Base-by-base conservation (phyloP, 2,113 vertebrate species). In the Melanostigma gelatinosum region DNA sequence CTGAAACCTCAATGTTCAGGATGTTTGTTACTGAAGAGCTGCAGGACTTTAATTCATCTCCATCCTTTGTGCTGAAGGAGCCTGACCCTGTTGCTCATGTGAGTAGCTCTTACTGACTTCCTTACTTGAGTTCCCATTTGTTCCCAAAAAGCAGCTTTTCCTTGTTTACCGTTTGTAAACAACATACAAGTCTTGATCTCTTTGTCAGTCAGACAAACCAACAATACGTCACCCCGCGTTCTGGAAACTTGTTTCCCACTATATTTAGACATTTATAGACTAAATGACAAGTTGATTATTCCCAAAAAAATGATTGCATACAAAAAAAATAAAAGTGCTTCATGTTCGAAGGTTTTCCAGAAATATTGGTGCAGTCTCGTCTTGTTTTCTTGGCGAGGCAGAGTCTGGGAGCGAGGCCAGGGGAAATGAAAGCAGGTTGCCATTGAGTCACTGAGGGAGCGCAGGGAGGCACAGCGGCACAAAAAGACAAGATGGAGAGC, bases 321-420 rank as follows among this genome's bases (percentile, higher is more conserved):
- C 1, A 24, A 27, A 2, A 73, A 20, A 29, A 6, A 1, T 22
- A 76, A 76, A 69, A 1, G 3, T 16, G 16, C 22, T 27, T 52
- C 13, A 2, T 22, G 72, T 54, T 22, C 6, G 20, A 73, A n/a
- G 38, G 29, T 11, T 29, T 18, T 46, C 11, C 40, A 15, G 24
- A 48, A 36, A 38, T 38, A 34, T 79, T 80, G 72, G 63, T 61
- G 40, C 58, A 36, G 73, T 74, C 52, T 72, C 9, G 60, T 72
- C 36, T 65, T 42, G 8, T 50, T 72, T 34, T 71, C 46, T 71
- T 68, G 76, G 76, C 40, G 48, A 75, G 67, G 11, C 55, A 4
- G 75, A 44, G 38, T 77, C 76, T 88, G 86, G 80, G 82, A 88
- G 52, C 12, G 6, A 60, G 67, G 84, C 89, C 88, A 87, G 55